Evolutionary conservation across 2,113 vertebrate species (phyloP), one percentile per base, ranked within the genome.

Genomic region (Lanius collurio): DNA sequence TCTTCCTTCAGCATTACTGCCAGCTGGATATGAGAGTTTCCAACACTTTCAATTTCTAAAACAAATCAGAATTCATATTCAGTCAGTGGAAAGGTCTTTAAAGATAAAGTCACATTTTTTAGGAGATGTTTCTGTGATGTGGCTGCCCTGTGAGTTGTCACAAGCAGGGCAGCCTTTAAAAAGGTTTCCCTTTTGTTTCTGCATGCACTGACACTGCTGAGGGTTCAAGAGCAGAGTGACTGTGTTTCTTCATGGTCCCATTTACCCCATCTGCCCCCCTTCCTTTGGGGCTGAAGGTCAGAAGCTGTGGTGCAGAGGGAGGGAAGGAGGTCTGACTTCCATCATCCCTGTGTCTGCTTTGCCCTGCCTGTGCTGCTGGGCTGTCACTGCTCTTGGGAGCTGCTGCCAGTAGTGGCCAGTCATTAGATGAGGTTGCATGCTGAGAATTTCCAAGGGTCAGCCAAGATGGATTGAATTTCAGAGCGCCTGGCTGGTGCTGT

Each of bases 21-120:
- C 60, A 99, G 97, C 83, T 99, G 98, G 92, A 99, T 97, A 79
- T 99, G 99, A 44, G 99, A 96, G 70, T 99, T 99, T 69, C 99
- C 99, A 47, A 99, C 97, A 1, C 96, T 99, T 97, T 99, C 99
- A 5, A 98, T 99, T 97, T 99, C 99, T 99, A 96, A 60, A 74
- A 49, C 21, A 83, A 88, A 96, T 69, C 39, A 93, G 68, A 97
- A 95, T 73, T 60, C 27, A 42, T 15, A 42, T 10, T 52, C 35
- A n/a, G 83, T 94, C 56, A 87, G n/a, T 80, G n/a, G 78, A 62
- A 90, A 86, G 9, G 13, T 33, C 57, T 73, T 91, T 56, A 50
- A 62, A 65, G 39, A 23, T 5, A 10, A 79, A 63, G 37, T 23
- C 55, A 31, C 7, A 1, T 69, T 74, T 93, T 94, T 69, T 17